phyloP scores from a whole-genome alignment of 30 jellyfish, hydroid and myxozoan species.

The Pseudorhiza aurosa region DNA sequence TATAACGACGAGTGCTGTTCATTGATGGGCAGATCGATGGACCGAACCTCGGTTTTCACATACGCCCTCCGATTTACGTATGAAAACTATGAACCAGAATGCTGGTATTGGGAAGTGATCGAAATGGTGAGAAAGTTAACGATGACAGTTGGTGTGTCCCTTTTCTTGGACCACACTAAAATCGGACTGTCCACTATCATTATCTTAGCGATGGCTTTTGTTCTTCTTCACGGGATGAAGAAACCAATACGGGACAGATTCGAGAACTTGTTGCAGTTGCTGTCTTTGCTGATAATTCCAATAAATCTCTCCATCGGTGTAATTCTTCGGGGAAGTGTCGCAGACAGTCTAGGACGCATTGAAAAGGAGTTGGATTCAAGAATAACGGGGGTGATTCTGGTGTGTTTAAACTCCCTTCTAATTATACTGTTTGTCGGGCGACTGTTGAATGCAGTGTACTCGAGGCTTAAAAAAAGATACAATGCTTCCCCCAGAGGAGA shows the following conservation, averaged over 20 bases:
- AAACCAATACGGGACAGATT: constrained; percentile 6
- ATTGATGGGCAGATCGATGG: background rate
- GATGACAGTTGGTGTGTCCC: constrained; percentile 14
- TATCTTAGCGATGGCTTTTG: background rate
- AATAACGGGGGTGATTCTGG: background rate
- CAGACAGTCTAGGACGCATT: background rate
- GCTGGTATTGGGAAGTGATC: constrained; percentile 49
- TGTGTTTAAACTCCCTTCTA: background rate
- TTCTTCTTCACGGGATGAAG: constrained; percentile 11
- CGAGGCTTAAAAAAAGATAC: too few relatives aligned
- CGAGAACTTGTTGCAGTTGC: constrained; percentile 12
- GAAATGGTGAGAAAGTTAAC: constrained; percentile 40
- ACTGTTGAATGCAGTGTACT: too few relatives aligned
- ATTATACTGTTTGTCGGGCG: background rate
- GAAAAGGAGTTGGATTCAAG: background rate
- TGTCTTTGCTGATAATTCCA: constrained; percentile 2
- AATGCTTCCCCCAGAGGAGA: too few relatives aligned
- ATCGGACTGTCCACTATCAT: constrained; percentile 4
- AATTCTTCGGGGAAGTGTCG: background rate
- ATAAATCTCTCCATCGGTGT: constrained; percentile 33
- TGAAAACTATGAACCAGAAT: constrained; percentile 1
- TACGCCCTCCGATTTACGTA: constrained; percentile 8
- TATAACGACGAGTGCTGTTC: too few relatives aligned
- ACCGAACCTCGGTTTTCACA: background rate
- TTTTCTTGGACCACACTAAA: background rate